These are phyloP conservation scores for Colistium nudipinnis DNA, from an alignment of 2,113 vertebrate genomes.

Conservation along the genomic window DNA sequence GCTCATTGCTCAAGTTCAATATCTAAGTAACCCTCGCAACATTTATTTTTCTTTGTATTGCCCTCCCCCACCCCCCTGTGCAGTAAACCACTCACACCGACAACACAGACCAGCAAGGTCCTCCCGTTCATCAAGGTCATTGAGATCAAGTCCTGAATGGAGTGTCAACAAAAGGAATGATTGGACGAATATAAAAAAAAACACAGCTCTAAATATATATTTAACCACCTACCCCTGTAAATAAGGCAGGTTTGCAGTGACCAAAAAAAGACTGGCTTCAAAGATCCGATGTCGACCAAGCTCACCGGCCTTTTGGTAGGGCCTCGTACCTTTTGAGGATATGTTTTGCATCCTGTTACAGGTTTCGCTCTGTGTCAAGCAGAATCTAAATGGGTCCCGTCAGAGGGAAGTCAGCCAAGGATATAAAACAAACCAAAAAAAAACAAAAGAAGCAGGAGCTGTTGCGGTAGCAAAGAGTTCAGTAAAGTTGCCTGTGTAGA, in stretches of 20 bases:
- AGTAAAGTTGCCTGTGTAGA: constrained; percentile 2
- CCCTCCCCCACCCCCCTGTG: not conserved
- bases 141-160: constrained; percentile 82
- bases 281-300: constrained; percentile 28
- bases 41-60: not conserved
- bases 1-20: not conserved
- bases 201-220: constrained; percentile 48
- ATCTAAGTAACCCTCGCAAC: not conserved
- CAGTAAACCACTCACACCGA: constrained; percentile 82
- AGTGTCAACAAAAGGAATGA: constrained; percentile 24
- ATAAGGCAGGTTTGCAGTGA: constrained; percentile 14
- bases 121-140: constrained; percentile 91
- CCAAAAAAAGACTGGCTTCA: constrained; percentile 1
- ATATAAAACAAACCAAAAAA: constrained; percentile 18
- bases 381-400: constrained; percentile 8
- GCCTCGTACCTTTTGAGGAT: too few relatives aligned
- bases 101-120: constrained; percentile 77
- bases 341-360: constrained; percentile 5
- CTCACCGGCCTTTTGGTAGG: constrained; percentile 21
- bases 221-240: constrained; percentile 15
- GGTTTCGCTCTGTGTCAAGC: constrained; percentile 18
- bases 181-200: not conserved
- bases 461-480: constrained; percentile 2
- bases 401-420: not conserved
- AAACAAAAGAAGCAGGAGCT: constrained; percentile 22